phyloP scores from a whole-genome alignment of 2,797 vertebrate species.

The Danio choprae region DNA sequence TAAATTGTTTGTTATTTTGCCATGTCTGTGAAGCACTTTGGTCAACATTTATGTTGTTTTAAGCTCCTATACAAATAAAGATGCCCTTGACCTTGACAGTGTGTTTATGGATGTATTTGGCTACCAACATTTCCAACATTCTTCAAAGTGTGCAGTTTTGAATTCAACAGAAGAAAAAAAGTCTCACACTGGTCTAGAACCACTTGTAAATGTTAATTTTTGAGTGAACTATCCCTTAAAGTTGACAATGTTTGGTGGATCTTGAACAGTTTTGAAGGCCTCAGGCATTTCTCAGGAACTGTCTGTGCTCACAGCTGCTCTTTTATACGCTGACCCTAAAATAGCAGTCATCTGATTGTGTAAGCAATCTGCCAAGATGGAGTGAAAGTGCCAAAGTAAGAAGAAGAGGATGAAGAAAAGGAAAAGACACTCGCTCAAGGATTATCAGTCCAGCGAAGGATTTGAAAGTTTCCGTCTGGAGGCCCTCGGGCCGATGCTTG shows the following conservation, averaged over 20 bases:
- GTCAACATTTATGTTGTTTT: too few relatives aligned
- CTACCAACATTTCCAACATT: too few relatives aligned
- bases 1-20: too few relatives aligned
- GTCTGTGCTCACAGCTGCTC: constrained; percentile 46
- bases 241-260: background rate
- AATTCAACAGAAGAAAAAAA: too few relatives aligned
- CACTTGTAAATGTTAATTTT: too few relatives aligned
- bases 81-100: too few relatives aligned
- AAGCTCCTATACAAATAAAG: too few relatives aligned
- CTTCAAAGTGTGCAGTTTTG: too few relatives aligned
- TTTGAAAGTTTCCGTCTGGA: constrained; percentile 70
- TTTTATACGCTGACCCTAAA: constrained; percentile 69
- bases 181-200: too few relatives aligned
- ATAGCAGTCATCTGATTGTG: constrained; percentile 70
- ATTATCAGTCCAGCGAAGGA: constrained; percentile 69
- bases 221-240: too few relatives aligned
- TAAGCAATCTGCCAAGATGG: constrained; percentile 67
- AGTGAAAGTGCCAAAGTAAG: constrained; percentile 72
- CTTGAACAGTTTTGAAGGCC: constrained; percentile 13
- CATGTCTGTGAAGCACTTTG: too few relatives aligned
- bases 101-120: too few relatives aligned
- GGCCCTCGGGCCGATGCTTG: constrained; percentile 26
- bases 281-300: background rate
- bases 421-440: constrained; percentile 72
- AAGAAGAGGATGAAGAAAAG: constrained; percentile 74